Conservation (phyloP, 2,113 vertebrate genomes). For the Brachyistius frenatus region DNA sequence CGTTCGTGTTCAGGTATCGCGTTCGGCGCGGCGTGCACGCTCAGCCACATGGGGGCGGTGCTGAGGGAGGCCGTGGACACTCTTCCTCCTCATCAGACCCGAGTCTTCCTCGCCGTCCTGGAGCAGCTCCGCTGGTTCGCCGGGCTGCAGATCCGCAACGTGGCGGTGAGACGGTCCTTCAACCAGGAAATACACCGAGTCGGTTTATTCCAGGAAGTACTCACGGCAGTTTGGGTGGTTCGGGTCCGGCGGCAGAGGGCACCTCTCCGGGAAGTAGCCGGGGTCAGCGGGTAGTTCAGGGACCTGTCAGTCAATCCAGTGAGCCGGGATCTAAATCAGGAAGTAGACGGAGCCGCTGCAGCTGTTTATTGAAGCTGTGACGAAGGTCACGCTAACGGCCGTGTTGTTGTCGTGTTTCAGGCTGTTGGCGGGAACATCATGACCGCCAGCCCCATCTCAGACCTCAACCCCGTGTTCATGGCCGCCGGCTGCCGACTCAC, state of each 20-base stretch:
- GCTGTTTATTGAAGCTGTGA: too few relatives aligned
- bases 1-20: slow-evolving; percentile 83
- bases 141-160: slow-evolving; percentile 94
- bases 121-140: slow-evolving; percentile 96
- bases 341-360: too few relatives aligned
- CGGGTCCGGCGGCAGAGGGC: too few relatives aligned
- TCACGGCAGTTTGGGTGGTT: too few relatives aligned
- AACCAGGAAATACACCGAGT: not conserved
- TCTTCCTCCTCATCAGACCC: slow-evolving; percentile 84
- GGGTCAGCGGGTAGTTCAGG: too few relatives aligned
- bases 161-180: slow-evolving; percentile 88
- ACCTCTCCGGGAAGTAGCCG: too few relatives aligned
- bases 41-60: slow-evolving; percentile 86
- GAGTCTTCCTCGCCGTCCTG: slow-evolving; percentile 89
- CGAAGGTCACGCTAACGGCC: too few relatives aligned
- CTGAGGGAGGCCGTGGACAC: slow-evolving; percentile 79
- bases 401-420: slow-evolving; percentile 73
- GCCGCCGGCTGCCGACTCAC: slow-evolving; percentile 88
- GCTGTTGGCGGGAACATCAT: slow-evolving; percentile 97
- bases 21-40: slow-evolving; percentile 90
- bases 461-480: slow-evolving; percentile 97
- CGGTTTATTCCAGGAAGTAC: not conserved
- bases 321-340: too few relatives aligned
- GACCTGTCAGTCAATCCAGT: too few relatives aligned
- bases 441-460: slow-evolving; percentile 98